A percentile compares a stretch with the other conserved stretches of the same genome.
Conservation (phyloP, 1,140 invertebrate species). For the Drosophila nikananu region DNA sequence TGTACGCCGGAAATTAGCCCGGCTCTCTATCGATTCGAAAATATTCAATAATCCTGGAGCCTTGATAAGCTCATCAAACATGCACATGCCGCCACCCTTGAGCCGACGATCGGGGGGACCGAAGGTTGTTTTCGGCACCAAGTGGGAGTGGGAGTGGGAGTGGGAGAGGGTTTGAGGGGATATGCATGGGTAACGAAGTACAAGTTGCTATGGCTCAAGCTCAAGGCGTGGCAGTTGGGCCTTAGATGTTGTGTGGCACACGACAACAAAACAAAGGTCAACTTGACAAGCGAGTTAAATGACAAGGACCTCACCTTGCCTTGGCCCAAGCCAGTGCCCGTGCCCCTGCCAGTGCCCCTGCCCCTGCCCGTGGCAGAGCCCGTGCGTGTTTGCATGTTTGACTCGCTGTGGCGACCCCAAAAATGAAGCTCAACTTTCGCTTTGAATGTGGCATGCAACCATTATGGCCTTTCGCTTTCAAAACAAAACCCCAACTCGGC, state of each 20-base stretch:
- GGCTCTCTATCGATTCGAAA: slow-evolving; percentile 69
- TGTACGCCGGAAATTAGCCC: slow-evolving; percentile 52
- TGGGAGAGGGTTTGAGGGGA: slow-evolving; percentile 4
- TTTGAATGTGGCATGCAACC: slow-evolving; percentile 71
- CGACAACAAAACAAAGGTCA: slow-evolving; percentile 69
- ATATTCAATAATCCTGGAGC: slow-evolving; percentile 69
- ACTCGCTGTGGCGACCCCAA: slow-evolving; percentile 71
- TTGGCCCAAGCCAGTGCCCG: slow-evolving; percentile 24
- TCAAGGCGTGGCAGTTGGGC: slow-evolving; percentile 75
- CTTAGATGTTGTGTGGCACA: slow-evolving; percentile 64
- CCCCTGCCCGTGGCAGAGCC: slow-evolving; percentile 1
- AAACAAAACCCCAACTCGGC: slow-evolving; percentile 58
- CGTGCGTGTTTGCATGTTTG: slow-evolving; percentile 80
- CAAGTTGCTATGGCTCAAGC: slow-evolving; percentile 58
- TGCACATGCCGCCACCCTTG: slow-evolving; percentile 46
- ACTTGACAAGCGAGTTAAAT: slow-evolving; percentile 77
- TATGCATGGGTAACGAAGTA: slow-evolving; percentile 32
- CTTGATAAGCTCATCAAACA: slow-evolving; percentile 79
- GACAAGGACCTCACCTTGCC: slow-evolving; percentile 79
- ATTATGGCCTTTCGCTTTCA: slow-evolving; percentile 82
- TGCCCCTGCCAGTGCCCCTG: slow-evolving; percentile 14
- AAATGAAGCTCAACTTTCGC: slow-evolving; percentile 60
- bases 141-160: slow-evolving; percentile 9
- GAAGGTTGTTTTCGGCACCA: slow-evolving; percentile 32
- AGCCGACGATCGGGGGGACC: slow-evolving; percentile 7